These are phyloP conservation scores for Andrena marginata DNA, from an alignment of 2,888 invertebrate genomes.

Conservation along the genomic window DNA sequence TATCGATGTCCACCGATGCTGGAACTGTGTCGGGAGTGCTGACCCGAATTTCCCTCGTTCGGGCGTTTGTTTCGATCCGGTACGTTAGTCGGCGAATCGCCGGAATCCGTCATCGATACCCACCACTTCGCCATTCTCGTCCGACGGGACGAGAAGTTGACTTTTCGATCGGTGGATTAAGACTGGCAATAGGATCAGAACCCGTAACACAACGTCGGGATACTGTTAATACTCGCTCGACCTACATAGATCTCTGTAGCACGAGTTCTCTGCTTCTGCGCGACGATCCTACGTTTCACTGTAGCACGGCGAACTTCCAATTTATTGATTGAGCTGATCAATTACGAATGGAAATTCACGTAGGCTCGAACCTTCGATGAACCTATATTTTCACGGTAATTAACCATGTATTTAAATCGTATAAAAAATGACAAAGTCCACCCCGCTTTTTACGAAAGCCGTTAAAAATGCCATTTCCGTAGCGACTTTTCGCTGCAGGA, in stretches of 20 bases:
- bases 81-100: slow-evolving; percentile 53
- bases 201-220: slow-evolving; percentile 5
- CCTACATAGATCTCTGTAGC: slow-evolving; percentile 2
- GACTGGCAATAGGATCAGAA: not conserved
- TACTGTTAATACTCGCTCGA: slow-evolving; percentile 22
- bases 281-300: not conserved
- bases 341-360: not conserved
- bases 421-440: too few relatives aligned
- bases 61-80: slow-evolving; percentile 42
- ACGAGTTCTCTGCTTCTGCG: not conserved
- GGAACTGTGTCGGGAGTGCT: slow-evolving; percentile 61
- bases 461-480: not conserved
- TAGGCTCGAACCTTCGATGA: not conserved
- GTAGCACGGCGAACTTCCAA: not conserved
- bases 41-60: slow-evolving; percentile 66
- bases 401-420: too few relatives aligned
- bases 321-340: not conserved
- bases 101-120: slow-evolving; percentile 56
- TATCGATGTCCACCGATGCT: slow-evolving; percentile 57
- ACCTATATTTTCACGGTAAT: not conserved
- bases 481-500: not conserved
- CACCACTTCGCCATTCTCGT: slow-evolving; percentile 32
- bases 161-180: slow-evolving; percentile 26
- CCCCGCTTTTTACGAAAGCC: not conserved
- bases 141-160: slow-evolving; percentile 1